Evolutionary conservation across 2,888 invertebrate species (phyloP), one percentile per base, ranked within the genome.

Genomic region (Nemotelus pantherinus): DNA sequence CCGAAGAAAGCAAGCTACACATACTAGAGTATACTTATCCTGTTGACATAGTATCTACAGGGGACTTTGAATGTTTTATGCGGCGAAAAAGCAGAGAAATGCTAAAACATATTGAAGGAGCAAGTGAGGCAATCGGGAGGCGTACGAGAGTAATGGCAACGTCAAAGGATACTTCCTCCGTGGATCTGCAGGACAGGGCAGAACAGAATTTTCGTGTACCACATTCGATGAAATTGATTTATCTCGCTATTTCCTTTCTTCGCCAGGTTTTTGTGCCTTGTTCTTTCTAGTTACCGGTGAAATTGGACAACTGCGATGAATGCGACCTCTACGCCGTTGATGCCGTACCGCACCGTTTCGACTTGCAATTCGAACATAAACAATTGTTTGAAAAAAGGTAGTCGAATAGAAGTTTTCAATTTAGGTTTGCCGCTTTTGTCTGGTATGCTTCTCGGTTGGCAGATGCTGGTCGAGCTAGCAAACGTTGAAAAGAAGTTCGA

Each of bases 181-280:
- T 58, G 58, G 25, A 25, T 25, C 25, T 25, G 25, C 1, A 25
- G 25, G 25, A 25, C 25, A 25, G 10, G 67, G 67, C 6, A 48
- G 50, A 68, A 48, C 50, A 50, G 58, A 58, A 25, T 25, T 72
- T 72, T 72, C 57, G 58, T 72, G 60, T 41, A 25, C 25, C 44
- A n/a, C 45, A 58, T 72, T 58, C 72, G 39, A 72, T 58, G 58
- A 72, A 72, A 72, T 72, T 72, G 72, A 72, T 72, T 72, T 72
- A 72, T 58, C 60, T 58, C 58, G 47, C 58, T 25, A 44, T 43
- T 64, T 25, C 71, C 10, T 71, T 44, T 44, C 60, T 58, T 41
- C 48, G 9, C n/a, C 45, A 57, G 25, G 25, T 25, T 25, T 25
- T 25, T 25, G 9, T 39, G 44, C 45, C n/a, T 65, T 65, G 7